phyloP scores from a whole-genome alignment of 2,888 invertebrate species.

The Eulithis testata region DNA sequence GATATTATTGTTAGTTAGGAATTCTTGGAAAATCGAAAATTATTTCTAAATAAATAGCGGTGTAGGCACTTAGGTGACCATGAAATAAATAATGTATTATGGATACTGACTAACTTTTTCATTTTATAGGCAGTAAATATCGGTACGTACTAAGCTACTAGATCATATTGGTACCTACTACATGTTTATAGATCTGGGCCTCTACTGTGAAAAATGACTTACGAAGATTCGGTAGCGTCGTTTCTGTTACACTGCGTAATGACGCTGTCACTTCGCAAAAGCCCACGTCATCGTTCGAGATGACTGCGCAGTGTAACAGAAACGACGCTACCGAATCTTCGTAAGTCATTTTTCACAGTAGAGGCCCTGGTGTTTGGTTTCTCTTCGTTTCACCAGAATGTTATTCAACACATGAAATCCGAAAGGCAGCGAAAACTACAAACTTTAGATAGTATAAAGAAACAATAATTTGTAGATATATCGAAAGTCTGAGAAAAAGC shows the following conservation, averaged over 20 bases:
- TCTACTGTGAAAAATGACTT: no score
- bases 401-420: no score
- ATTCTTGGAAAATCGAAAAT: slow-evolving; percentile 58
- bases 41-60: slow-evolving; percentile 57
- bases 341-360: no score
- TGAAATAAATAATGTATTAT: slow-evolving; percentile 56
- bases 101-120: slow-evolving; percentile 47
- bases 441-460: neutral
- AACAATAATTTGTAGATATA: neutral
- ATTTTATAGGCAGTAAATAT: slow-evolving; percentile 80
- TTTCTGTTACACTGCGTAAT: no score
- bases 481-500: slow-evolving; percentile 1
- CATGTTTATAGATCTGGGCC: no score
- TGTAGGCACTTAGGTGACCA: slow-evolving; percentile 39
- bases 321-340: no score
- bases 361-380: slow-evolving; percentile 58
- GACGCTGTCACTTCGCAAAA: no score
- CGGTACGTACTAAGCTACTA: slow-evolving; percentile 43
- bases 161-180: no score
- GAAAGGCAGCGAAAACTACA: no score
- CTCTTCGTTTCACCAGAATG: neutral
- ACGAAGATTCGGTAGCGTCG: no score
- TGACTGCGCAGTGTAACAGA: no score
- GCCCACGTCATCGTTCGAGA: no score
- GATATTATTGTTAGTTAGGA: slow-evolving; percentile 68